Conservation (phyloP, 2,797 vertebrate species). For the Manis pentadactyla region DNA sequence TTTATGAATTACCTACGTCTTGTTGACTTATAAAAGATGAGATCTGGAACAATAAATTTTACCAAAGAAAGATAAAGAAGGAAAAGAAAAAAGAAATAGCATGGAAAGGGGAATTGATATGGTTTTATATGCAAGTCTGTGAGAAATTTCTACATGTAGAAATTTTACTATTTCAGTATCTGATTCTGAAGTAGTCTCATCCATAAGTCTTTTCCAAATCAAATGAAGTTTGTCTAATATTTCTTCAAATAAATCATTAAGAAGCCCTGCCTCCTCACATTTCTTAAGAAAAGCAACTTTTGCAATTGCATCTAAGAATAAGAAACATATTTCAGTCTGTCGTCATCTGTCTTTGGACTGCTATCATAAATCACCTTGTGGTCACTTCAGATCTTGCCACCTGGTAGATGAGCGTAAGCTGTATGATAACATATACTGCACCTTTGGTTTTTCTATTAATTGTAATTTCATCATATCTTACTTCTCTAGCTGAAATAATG, state of each 20-base stretch:
- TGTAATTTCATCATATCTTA: background rate
- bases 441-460: background rate
- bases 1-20: background rate
- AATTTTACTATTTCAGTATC: slow-evolving; percentile 73
- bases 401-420: background rate
- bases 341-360: background rate
- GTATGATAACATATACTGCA: background rate
- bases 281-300: slow-evolving; percentile 85
- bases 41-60: background rate
- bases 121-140: background rate
- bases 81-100: background rate
- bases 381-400: background rate
- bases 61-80: slow-evolving; percentile 22
- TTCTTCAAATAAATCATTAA: slow-evolving; percentile 87
- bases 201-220: slow-evolving; percentile 84
- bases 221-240: slow-evolving; percentile 85
- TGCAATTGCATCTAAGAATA: slow-evolving; percentile 65
- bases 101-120: background rate
- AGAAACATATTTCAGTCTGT: slow-evolving; percentile 32
- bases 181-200: slow-evolving; percentile 86
- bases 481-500: slow-evolving; percentile 19
- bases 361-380: background rate
- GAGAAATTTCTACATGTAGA: background rate
- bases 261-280: slow-evolving; percentile 87
- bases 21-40: slow-evolving; percentile 6